These are phyloP conservation scores for Phrynocephalus versicolor DNA, from an alignment of 2,113 vertebrate genomes.

Conservation along the genomic window DNA sequence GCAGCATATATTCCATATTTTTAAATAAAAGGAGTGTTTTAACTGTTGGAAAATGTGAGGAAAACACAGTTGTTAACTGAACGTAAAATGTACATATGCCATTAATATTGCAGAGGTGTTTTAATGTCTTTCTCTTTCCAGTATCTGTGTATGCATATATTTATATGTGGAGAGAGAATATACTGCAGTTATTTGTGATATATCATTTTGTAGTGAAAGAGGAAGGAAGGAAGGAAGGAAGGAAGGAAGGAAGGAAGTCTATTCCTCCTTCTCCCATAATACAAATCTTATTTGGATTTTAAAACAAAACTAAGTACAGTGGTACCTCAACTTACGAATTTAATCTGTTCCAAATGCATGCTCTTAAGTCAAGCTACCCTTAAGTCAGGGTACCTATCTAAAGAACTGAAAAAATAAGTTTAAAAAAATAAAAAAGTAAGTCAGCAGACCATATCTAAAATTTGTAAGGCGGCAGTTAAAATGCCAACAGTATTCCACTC, in stretches of 20 bases:
- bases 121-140: conserved; percentile 28
- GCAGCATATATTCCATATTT: conserved; percentile 13
- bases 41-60: conserved; percentile 35
- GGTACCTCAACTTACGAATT: too few species aligned
- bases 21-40: conserved; percentile 25
- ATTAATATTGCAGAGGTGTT: conserved; percentile 40
- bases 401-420: too few species aligned
- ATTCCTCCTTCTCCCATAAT: conserved; percentile 26
- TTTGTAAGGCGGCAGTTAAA: too few species aligned
- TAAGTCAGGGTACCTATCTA: too few species aligned
- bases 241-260: not conserved
- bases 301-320: conserved; percentile 44
- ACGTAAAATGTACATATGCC: conserved; percentile 5
- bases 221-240: too few species aligned
- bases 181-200: not conserved
- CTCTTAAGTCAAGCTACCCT: too few species aligned
- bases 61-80: conserved; percentile 38
- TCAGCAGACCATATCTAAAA: too few species aligned
- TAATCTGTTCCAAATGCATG: too few species aligned
- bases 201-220: conserved; percentile 24
- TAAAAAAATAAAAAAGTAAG: too few species aligned
- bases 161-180: not conserved
- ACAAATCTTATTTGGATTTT: conserved; percentile 45
- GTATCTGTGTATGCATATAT: not conserved
- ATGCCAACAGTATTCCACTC: too few species aligned